phyloP scores from a whole-genome alignment of 2,113 vertebrate genomes.

The Chelonoidis abingdonii region DNA sequence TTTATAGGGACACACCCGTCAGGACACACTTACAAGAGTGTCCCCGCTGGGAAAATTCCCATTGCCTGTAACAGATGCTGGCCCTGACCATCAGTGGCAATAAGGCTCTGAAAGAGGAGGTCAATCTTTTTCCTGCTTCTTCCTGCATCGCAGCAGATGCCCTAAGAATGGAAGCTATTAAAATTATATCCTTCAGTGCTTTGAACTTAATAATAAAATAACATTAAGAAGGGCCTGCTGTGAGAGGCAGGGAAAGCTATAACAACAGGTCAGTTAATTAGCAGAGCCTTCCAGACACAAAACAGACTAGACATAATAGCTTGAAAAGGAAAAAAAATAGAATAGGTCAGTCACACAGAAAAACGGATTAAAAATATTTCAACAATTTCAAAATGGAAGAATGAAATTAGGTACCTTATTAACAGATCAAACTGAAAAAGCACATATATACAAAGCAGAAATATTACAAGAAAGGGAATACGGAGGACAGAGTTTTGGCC shows the following conservation, averaged over 20 bases:
- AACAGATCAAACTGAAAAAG: not conserved
- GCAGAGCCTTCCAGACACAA: not conserved
- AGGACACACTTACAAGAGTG: no score
- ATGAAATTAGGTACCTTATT: not conserved
- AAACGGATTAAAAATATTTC: not conserved
- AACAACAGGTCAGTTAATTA: not conserved
- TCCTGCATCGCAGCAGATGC: not conserved
- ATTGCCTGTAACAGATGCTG: no score
- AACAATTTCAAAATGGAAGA: not conserved
- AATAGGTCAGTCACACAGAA: not conserved
- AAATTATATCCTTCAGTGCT: not conserved
- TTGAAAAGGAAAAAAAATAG: not conserved
- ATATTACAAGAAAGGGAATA: not conserved
- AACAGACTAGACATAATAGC: not conserved
- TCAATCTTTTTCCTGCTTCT: constrained; percentile 15
- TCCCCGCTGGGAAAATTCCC: no score
- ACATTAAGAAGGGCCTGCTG: not conserved
- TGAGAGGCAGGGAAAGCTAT: not conserved
- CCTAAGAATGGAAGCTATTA: not conserved
- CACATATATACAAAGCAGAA: not conserved
- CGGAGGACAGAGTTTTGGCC: not conserved
- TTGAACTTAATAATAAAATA: not conserved
- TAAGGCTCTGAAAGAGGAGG: not conserved
- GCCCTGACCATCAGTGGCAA: not conserved
- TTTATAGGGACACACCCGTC: not conserved